These are phyloP conservation scores for Nerophis lumbriciformis DNA, from an alignment of 2,113 vertebrate genomes.

Conservation along the genomic window DNA sequence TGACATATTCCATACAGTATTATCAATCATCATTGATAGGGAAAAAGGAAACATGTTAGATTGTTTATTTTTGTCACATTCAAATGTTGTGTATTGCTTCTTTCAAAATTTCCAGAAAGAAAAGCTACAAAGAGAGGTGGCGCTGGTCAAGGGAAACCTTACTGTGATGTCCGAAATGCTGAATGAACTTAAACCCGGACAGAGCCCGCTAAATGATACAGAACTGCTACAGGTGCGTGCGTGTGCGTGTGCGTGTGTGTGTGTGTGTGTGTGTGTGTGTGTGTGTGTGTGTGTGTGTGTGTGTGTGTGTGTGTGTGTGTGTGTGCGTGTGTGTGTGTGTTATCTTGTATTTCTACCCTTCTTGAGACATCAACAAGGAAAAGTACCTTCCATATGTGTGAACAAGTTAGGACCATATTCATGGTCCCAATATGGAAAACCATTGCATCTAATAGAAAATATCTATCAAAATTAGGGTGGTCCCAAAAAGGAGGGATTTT, in stretches of 20 bases:
- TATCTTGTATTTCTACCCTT: too few species aligned
- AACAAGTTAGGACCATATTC: too few species aligned
- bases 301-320: too few species aligned
- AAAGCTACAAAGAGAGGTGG: constrained; percentile 85
- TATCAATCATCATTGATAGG: background rate
- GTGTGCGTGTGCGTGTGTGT: background rate
- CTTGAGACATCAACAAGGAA: too few species aligned
- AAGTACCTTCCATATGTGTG: too few species aligned
- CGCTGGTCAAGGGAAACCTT: constrained; percentile 87
- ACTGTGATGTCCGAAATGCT: constrained; percentile 94
- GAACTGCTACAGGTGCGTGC: constrained; percentile 83
- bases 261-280: constrained; percentile 52
- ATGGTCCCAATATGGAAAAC: too few species aligned
- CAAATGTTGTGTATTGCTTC: background rate
- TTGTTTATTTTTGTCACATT: background rate
- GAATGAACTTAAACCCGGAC: constrained; percentile 81
- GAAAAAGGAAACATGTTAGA: background rate
- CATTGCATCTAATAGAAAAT: too few species aligned
- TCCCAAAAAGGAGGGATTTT: too few species aligned
- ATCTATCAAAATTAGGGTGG: too few species aligned
- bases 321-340: too few species aligned
- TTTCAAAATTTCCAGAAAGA: constrained; percentile 65
- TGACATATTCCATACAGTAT: too few species aligned
- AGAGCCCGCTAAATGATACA: constrained; percentile 76
- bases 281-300: background rate